Percentiles rank a stretch among this genome's conserved stretches.
These are phyloP conservation scores for Cheiracanthium punctorium DNA, from an alignment of 2,888 invertebrate genomes.

Conservation along the genomic window DNA sequence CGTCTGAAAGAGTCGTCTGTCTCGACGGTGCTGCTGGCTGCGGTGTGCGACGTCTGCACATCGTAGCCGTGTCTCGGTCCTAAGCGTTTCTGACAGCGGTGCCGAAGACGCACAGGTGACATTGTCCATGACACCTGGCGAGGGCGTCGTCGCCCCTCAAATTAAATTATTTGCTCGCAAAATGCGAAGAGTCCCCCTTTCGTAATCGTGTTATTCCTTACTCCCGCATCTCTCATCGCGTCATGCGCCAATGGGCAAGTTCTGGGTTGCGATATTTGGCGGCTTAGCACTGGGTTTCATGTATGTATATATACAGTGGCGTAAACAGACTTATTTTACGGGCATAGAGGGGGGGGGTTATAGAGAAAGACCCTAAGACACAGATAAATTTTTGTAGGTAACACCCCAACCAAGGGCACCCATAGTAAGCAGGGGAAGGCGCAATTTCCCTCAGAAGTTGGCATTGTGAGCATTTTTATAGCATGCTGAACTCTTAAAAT, in stretches of 20 bases:
- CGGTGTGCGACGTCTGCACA: constrained; percentile 40
- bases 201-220: constrained; percentile 56
- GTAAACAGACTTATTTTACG: too few relatives aligned
- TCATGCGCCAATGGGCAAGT: constrained; percentile 50
- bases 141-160: constrained; percentile 51
- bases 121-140: constrained; percentile 60
- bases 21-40: too few relatives aligned
- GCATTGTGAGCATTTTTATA: too few relatives aligned
- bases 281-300: background rate
- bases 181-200: constrained; percentile 37
- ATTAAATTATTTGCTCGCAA: constrained; percentile 62
- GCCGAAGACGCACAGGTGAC: constrained; percentile 66
- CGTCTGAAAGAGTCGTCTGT: too few relatives aligned
- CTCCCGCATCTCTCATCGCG: constrained; percentile 55
- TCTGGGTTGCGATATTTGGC: constrained; percentile 48
- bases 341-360: too few relatives aligned
- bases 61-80: constrained; percentile 25
- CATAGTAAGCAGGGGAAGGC: too few relatives aligned
- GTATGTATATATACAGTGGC: too few relatives aligned
- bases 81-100: constrained; percentile 60
- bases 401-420: too few relatives aligned
- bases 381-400: too few relatives aligned
- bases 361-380: too few relatives aligned
- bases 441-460: too few relatives aligned
- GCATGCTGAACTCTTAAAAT: too few relatives aligned